Conservation (phyloP, 2,113 vertebrate species). For the Psophia crepitans region DNA sequence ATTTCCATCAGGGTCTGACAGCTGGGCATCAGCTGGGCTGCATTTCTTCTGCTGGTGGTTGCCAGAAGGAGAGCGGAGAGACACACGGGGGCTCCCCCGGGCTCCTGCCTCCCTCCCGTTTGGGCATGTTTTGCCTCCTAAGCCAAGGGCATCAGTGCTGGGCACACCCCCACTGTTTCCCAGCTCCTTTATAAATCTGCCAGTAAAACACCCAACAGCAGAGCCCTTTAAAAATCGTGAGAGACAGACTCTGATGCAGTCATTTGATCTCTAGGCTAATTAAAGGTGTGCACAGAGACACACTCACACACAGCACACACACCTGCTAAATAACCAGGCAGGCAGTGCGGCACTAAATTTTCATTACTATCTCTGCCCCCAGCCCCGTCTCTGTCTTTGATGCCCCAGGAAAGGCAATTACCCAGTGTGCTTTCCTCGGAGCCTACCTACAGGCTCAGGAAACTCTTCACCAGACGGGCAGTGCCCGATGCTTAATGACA, state of each 20-base stretch:
- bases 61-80: background rate
- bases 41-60: background rate
- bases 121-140: background rate
- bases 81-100: rapidly evolving
- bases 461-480: background rate
- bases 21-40: background rate
- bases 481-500: background rate
- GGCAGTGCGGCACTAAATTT: background rate
- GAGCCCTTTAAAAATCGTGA: background rate
- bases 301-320: background rate
- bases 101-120: background rate
- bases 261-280: background rate
- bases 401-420: constrained; percentile 55
- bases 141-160: background rate
- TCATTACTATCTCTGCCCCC: background rate
- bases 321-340: background rate
- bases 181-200: background rate
- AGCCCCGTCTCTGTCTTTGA: background rate
- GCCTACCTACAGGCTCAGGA: constrained; percentile 16
- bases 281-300: background rate
- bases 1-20: background rate
- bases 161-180: background rate
- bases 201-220: background rate
- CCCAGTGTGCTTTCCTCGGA: constrained; percentile 19
- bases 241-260: background rate